These are phyloP conservation scores for Mionectes olivaceus DNA, from an alignment of 2,797 vertebrate genomes.

Conservation along the genomic window DNA sequence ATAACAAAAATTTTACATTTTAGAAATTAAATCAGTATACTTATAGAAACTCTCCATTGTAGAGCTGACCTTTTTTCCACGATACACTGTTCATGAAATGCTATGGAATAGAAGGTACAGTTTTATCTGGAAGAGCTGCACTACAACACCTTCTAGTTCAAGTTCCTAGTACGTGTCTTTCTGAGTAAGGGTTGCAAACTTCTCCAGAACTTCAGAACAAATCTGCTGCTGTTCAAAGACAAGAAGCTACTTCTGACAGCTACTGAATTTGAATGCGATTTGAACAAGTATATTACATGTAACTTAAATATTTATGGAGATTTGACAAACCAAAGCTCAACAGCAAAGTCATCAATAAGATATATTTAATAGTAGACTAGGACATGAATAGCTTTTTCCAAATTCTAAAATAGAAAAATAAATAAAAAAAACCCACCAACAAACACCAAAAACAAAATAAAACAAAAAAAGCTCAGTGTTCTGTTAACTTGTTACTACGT, in stretches of 20 bases:
- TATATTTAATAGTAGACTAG: background rate
- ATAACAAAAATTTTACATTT: background rate
- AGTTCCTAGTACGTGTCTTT: background rate
- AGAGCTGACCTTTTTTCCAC: background rate
- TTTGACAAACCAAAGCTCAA: background rate
- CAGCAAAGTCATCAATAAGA: background rate
- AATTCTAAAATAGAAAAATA: background rate
- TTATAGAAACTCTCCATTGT: background rate
- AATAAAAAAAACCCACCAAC: background rate
- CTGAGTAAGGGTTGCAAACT: background rate
- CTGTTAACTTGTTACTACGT: background rate
- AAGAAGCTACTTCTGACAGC: background rate
- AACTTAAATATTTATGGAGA: background rate
- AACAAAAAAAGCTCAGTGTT: background rate
- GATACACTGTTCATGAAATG: background rate
- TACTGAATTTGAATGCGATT: background rate
- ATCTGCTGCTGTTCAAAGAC: background rate
- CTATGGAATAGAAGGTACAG: background rate
- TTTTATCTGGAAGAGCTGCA: background rate
- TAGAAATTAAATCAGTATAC: background rate
- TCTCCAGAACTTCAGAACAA: background rate
- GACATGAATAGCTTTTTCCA: background rate
- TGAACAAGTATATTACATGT: background rate
- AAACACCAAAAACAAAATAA: background rate
- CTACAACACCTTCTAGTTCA: background rate